Base-by-base conservation (phyloP, 2,797 vertebrate species). In the Falco columbarius region DNA sequence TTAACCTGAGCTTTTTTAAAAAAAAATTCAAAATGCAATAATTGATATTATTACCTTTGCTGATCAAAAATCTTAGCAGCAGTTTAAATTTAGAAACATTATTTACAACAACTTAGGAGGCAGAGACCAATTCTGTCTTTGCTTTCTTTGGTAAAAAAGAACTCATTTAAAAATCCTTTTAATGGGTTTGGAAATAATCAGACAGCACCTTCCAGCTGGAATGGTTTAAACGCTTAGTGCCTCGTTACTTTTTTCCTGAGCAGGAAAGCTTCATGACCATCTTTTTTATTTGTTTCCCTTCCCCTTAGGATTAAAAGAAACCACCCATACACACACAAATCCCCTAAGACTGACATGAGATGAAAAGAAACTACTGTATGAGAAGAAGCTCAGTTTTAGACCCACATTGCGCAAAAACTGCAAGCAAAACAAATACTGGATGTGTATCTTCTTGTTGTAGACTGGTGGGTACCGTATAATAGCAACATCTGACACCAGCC, bases 121-220 rank as follows among this genome's bases (percentile, higher is more conserved):
- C 65, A 90, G 72, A 30, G 63, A 61, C 32, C 16, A 40, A 71
- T 59, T 76, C n/a, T 70, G 9, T 34, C 16, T 67, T 88, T 92
- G 51, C 9, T 94, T 93, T 70, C 66, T 92, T 92, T 82, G 29
- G 32, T 27, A 63, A 20, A 56, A 85, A 79, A 51, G 10, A 46
- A 65, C 9, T 16, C 6, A 63, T 58, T 81, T 58, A 19, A 72
- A 90, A 90, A 54, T 29, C 9, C 6, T 54, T 75, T 62, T 66
- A 76, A 59, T 47, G 18, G 10, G 2, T 81, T 96, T 91, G 68
- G 85, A 97, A 97, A 77, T 51, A 86, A 86, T 58, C 38, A 81
- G 68, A 81, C 12, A 67, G 5, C n/a, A 77, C 3, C 34, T 89
- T 92, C 46, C 65, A 90, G 30, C 10, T 96, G 72, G 68, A 88